Conservation (phyloP, 2,888 invertebrate species). For the Cheilosia urbana region DNA sequence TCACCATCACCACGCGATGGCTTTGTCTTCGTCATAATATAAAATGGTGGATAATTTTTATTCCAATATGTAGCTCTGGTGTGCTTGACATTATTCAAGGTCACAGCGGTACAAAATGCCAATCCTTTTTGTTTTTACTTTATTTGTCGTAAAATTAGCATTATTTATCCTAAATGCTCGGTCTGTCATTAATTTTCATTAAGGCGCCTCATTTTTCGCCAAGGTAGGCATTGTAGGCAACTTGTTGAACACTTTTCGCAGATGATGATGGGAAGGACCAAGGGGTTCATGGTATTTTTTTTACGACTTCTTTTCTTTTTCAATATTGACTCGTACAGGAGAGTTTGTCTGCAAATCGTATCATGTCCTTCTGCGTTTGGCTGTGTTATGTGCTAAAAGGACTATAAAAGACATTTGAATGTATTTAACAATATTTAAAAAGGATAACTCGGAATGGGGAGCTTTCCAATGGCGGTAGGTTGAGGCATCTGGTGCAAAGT, state of each 20-base stretch:
- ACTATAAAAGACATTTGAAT: no score
- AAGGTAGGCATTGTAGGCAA: slow-evolving; percentile 12
- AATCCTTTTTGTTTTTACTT: slow-evolving; percentile 36
- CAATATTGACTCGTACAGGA: slow-evolving; percentile 39
- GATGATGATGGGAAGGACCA: background rate
- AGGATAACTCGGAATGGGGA: no score
- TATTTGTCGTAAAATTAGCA: slow-evolving; percentile 48
- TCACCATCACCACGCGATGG: slow-evolving; percentile 31
- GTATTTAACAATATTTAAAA: no score
- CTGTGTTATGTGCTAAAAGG: no score
- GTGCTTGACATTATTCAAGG: slow-evolving; percentile 57
- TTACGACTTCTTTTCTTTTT: slow-evolving; percentile 23
- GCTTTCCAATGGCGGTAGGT: no score
- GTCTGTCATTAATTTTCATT: slow-evolving; percentile 64
- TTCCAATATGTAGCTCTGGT: background rate
- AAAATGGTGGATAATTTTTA: slow-evolving; percentile 5
- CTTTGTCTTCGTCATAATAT: background rate
- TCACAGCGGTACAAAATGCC: slow-evolving; percentile 23
- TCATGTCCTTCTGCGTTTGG: no score
- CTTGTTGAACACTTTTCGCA: slow-evolving; percentile 56
- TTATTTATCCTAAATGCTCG: slow-evolving; percentile 41
- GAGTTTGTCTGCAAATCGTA: background rate
- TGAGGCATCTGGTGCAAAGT: no score
- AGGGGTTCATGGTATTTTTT: background rate
- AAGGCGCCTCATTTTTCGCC: slow-evolving; percentile 5